Evolutionary conservation across 2,888 invertebrate genomes (phyloP), one percentile per base, ranked within the genome.

Genomic region (Drosophila fulvimacula): DNA sequence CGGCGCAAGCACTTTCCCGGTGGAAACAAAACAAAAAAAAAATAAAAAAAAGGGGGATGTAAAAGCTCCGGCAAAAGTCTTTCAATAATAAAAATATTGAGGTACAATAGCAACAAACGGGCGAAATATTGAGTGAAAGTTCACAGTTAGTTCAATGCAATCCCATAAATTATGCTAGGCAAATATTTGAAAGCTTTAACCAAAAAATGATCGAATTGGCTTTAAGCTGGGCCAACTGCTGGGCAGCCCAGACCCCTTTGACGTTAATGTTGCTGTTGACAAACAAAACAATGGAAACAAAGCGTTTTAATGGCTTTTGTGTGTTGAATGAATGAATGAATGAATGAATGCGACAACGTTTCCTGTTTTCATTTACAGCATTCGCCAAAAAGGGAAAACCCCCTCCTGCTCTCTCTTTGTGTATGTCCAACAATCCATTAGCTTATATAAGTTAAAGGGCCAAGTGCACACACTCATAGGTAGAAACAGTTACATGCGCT

Each of bases 301-400:
- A 83, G 85, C 85, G 80, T 67, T 87, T 76, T 86, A 86, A 86
- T 86, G 85, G 85, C 85, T 85, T 86, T 86, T 86, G 85, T 86
- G 85, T 86, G 85, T 87, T 78, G 81, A 85, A 80, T 81, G 87
- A 85, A 84, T 87, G 81, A 85, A 80, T 81, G 87, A 85, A 84
- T 87, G 87, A 81, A 79, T 87, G 87, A 81, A 82, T 81, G 77
- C 69, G 79, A 65, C 81, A 57, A 81, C 71, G 87, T 86, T 86
- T 86, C 85, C 85, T 68, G 85, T 87, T 87, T 87, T 86, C 85
- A 87, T 86, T 86, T 86, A 80, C 87, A 82, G 81, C 84, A 74
- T 82, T 64, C 61, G 61, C 55, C 64, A 38, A 70, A 69, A 73
- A 51, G 34, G 24, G n/a, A n/a, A n/a, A 55, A 46, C 21, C 51